Percentiles rank a stretch among this genome's conserved stretches.
These are phyloP conservation scores for Zaprionus lineosus DNA, from an alignment of 2,888 invertebrate species.

Conservation along the genomic window DNA sequence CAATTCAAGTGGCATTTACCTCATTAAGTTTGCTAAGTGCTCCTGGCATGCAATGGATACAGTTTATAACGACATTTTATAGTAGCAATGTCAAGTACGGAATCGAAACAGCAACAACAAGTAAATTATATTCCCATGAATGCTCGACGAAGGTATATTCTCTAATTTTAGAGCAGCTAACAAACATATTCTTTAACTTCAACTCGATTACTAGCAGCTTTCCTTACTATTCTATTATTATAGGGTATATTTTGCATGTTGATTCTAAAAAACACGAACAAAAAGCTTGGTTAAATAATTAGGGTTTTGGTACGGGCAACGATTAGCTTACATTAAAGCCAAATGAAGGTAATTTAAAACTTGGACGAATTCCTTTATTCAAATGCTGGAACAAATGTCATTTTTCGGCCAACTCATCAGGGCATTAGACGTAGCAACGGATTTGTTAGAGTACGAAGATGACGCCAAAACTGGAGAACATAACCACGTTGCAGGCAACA, in stretches of 20 bases:
- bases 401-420: slow-evolving; percentile 16
- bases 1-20: slow-evolving; percentile 27
- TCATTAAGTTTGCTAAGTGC: slow-evolving; percentile 55
- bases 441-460: slow-evolving; percentile 35
- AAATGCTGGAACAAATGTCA: slow-evolving; percentile 23
- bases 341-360: slow-evolving; percentile 62
- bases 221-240: neutral
- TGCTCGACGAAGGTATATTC: neutral
- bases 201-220: no score
- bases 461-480: slow-evolving; percentile 75
- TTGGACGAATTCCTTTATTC: slow-evolving; percentile 10
- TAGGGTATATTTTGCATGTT: slow-evolving; percentile 39
- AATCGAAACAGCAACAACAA: slow-evolving; percentile 3
- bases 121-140: neutral
- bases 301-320: slow-evolving; percentile 24
- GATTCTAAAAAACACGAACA: slow-evolving; percentile 56
- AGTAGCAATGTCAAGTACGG: slow-evolving; percentile 46
- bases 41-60: slow-evolving; percentile 47
- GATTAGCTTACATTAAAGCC: slow-evolving; percentile 61
- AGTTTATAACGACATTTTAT: slow-evolving; percentile 18
- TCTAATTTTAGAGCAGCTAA: neutral
- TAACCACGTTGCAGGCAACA: slow-evolving; percentile 74
- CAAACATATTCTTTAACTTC: no score
- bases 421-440: slow-evolving; percentile 15
- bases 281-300: slow-evolving; percentile 52